Base-by-base conservation (phyloP, 1,140 invertebrate genomes). In the Diorhabda elongata region DNA sequence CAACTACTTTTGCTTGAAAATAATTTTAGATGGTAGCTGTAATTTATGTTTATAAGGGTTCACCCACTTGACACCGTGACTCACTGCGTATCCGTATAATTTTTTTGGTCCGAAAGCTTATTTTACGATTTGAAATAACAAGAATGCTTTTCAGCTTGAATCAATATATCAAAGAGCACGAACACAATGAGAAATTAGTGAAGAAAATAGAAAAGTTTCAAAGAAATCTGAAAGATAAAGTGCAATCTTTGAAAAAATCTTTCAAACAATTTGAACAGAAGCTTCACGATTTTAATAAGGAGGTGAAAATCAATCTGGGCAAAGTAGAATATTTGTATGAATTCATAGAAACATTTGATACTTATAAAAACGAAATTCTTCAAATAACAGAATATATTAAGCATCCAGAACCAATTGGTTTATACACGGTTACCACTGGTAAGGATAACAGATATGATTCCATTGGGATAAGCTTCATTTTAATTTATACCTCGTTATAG, bases 111-210 rank as follows among this genome's bases (percentile, higher is more conserved):
- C 26, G 26, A 26, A 26, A 26, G 1, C 26, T 26, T 26, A 26
- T 26, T 26, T 26, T 26, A 26, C 26, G 26, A 26, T 26, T 26
- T 26, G 1, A 1, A 26, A 26, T 26, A 26, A 26, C 26, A 26
- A 26, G 42, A 43, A 2, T 41, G 11, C 42, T 47, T 70, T 70
- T 52, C 9, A 71, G 70, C 42, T 47, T 68, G 11, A 42, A 64
- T n/a, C 45, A 57, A 42, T 3, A 52, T 4, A 44, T 71, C 4
- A 52, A 68, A 64, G 70, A 71, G 63, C 63, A 68, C 42, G 44
- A 67, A 44, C 62, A 64, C 47, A 68, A 64, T 5, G 61, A 71
- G 9, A 45, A 9, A 43, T 43, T 61, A 6, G 61, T 59, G 3
- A 61, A 42, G 45, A 61, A 8, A 56, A 56, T 68, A 1, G 44